These are phyloP conservation scores for Pempheris klunzingeri DNA, from an alignment of 2,797 vertebrate genomes.

Conservation along the genomic window DNA sequence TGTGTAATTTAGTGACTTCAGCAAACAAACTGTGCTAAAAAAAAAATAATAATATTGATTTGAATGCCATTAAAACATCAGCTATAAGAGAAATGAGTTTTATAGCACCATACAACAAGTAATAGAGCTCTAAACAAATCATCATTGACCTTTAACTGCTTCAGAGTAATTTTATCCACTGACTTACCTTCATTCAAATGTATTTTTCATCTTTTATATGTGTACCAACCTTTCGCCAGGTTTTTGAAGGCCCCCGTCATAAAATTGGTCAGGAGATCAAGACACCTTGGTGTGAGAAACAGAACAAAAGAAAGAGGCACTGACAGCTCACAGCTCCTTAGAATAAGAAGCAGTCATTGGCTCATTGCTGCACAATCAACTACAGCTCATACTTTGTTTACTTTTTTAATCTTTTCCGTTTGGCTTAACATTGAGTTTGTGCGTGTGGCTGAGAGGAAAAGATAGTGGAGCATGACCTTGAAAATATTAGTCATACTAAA, in stretches of 20 bases:
- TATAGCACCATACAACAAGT: not conserved
- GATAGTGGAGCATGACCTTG: constrained; percentile 50
- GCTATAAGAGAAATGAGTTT: no score
- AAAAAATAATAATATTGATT: not conserved
- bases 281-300: not conserved
- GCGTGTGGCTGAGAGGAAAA: not conserved
- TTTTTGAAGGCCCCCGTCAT: constrained; percentile 8
- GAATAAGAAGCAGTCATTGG: constrained; percentile 2
- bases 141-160: not conserved
- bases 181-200: not conserved
- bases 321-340: not conserved
- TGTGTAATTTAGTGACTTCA: not conserved
- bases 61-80: not conserved
- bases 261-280: constrained; percentile 15
- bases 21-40: not conserved
- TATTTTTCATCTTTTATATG: not conserved
- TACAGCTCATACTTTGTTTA: constrained; percentile 32
- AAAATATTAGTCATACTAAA: constrained; percentile 24
- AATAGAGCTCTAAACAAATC: not conserved
- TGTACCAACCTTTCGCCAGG: constrained; percentile 51
- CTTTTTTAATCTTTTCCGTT: constrained; percentile 47
- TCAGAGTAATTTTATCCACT: not conserved
- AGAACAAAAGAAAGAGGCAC: not conserved
- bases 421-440: not conserved
- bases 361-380: not conserved